Base-by-base conservation (phyloP, 2,888 invertebrate genomes). In the Schrankia costaestrigalis region DNA sequence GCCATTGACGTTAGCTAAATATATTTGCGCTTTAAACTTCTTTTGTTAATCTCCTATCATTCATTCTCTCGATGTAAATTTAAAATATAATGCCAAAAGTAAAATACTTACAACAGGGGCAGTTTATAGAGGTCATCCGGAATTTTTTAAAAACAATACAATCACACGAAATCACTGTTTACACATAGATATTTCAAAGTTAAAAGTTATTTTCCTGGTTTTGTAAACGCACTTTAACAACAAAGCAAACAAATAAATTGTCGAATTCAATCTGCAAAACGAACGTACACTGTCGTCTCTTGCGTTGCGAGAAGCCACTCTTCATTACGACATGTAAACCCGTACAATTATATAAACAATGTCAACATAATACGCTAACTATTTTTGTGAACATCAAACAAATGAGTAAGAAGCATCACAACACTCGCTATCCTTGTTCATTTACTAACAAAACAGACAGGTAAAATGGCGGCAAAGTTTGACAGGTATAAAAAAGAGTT, bases 311-410 rank as follows among this genome's bases (percentile, higher is more conserved):
- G 55, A 70, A 53, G 39, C 48, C 56, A 58, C 58, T 57, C 40
- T 42, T 56, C 38, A 66, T 78, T 72, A 63, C 75, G 59, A 65
- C 62, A 74, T 48, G 22, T 24, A 35, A 56, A 66, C 63, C 50
- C 63, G 63, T 48, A 54, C 42, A 47, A 56, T 76, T 78, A 75
- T 56, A 72, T 74, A 75, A 77, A 71, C 56, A 66, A 63, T 70
- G 65, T 71, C 69, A 65, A 59, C 51, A n/a, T 53, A 42, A 31
- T 34, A 37, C 18, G 37, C 33, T 33, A 38, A 34, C 29, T 26
- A 29, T 33, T 34, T 39, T 39, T 24, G 19, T 26, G 18, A 17
- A 38, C 33, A 30, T 14, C 18, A 12, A 22, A 23, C 12, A 13
- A n/a, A n/a, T n/a, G n/a, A n/a, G n/a, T n/a, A n/a, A n/a, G n/a